Conservation (phyloP, 2,888 invertebrate species). For the Scaptomyza caliginosa region DNA sequence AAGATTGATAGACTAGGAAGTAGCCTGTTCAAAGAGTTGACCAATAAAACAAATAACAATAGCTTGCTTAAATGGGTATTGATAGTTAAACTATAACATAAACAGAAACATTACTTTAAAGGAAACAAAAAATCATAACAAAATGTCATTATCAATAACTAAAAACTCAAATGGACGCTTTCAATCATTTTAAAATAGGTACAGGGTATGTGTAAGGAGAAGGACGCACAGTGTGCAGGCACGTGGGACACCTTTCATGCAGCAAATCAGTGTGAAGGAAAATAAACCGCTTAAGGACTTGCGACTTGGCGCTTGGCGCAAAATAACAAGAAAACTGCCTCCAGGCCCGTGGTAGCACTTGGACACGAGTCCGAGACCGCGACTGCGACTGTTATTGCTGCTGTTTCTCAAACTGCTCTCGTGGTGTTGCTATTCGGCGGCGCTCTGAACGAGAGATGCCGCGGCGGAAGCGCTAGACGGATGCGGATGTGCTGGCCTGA, state of each 20-base stretch:
- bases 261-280: slow-evolving; percentile 73
- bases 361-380: slow-evolving; percentile 35
- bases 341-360: slow-evolving; percentile 51
- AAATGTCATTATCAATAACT: background rate
- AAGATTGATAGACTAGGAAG: slow-evolving; percentile 8
- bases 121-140: too few species aligned
- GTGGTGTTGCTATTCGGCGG: slow-evolving; percentile 7
- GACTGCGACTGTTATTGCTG: slow-evolving; percentile 1
- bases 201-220: background rate
- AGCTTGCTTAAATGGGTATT: too few species aligned
- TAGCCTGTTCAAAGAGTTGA: background rate
- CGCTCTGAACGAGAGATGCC: slow-evolving; percentile 19
- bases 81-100: too few species aligned
- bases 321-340: slow-evolving; percentile 75
- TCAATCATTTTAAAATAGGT: background rate
- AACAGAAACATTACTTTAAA: background rate
- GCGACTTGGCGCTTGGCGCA: slow-evolving; percentile 73
- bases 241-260: slow-evolving; percentile 56
- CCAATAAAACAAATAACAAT: too few species aligned
- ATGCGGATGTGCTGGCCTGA: slow-evolving; percentile 62
- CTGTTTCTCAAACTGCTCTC: slow-evolving; percentile 4
- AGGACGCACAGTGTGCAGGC: background rate
- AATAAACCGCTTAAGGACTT: slow-evolving; percentile 78
- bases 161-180: background rate
- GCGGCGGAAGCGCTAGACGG: slow-evolving; percentile 62